Conservation (phyloP, 1,140 invertebrate species). For the Dendroctonus ponderosae region DNA sequence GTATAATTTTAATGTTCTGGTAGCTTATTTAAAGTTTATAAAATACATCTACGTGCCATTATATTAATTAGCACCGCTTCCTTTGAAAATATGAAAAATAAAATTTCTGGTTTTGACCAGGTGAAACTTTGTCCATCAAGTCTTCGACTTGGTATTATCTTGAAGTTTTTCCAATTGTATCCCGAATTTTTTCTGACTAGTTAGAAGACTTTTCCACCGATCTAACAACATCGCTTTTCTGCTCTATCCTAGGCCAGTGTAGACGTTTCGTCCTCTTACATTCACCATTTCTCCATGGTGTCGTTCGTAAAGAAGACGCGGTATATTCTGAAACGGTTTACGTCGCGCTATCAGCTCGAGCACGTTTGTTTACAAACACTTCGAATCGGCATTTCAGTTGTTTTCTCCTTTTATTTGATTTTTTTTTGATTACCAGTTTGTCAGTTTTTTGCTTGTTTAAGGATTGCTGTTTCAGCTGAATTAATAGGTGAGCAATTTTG, state of each 20-base stretch:
- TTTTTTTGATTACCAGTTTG: not conserved
- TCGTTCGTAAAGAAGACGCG: constrained; percentile 18
- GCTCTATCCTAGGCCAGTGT: constrained; percentile 24
- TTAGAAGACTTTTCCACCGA: constrained; percentile 1
- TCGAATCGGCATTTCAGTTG: not conserved
- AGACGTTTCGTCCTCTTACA: constrained; percentile 15
- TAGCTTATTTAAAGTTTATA: too few relatives aligned
- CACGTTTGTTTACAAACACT: not conserved
- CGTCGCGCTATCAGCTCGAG: constrained; percentile 8
- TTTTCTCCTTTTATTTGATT: not conserved
- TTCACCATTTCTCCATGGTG: constrained; percentile 22
- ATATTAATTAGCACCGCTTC: too few relatives aligned
- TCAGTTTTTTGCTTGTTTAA: not conserved
- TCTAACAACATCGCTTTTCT: constrained; percentile 23
- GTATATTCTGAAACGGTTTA: constrained; percentile 1
- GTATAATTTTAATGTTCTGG: too few relatives aligned
- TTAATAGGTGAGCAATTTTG: too few relatives aligned
- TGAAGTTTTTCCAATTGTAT: too few relatives aligned
- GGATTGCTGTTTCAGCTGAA: too few relatives aligned
- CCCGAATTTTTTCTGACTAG: too few relatives aligned
- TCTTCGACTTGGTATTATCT: too few relatives aligned
- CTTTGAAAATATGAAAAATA: too few relatives aligned
- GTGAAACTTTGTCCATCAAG: too few relatives aligned
- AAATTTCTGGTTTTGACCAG: too few relatives aligned
- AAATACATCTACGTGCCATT: too few relatives aligned